phyloP scores from a whole-genome alignment of 2,888 invertebrate genomes.

The Sceliomorpha sp. region DNA sequence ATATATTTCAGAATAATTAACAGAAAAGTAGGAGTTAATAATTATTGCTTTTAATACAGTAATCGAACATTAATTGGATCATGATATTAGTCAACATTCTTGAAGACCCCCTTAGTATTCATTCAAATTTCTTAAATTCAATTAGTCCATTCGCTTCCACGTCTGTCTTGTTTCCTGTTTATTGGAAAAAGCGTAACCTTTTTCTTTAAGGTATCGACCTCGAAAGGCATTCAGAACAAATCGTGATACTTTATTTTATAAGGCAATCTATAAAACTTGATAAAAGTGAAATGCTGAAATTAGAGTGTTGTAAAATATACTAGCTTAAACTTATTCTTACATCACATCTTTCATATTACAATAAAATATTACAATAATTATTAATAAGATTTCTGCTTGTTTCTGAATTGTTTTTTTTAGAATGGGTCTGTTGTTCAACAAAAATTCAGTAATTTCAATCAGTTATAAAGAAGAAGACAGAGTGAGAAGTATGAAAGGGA shows the following conservation, averaged over 20 bases:
- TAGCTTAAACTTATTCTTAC: no score
- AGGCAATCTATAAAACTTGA: no score
- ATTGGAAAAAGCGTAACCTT: conserved; percentile 38
- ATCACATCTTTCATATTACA: no score
- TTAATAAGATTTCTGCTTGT: neutral
- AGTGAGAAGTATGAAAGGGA: conserved; percentile 10
- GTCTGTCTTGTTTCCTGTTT: conserved; percentile 67
- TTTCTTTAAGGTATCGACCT: conserved; percentile 5
- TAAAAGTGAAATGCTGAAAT: no score
- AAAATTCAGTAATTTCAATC: conserved; percentile 62
- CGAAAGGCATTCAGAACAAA: neutral
- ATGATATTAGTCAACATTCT: conserved; percentile 13
- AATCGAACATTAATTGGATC: conserved; percentile 32
- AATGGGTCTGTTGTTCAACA: no score
- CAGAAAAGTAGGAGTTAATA: no score
- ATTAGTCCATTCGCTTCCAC: conserved; percentile 72
- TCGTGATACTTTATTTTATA: no score
- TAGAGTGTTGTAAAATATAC: no score
- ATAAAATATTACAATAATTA: no score
- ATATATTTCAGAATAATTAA: no score
- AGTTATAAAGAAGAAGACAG: conserved; percentile 49
- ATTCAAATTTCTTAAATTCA: conserved; percentile 57
- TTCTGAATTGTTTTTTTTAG: no score
- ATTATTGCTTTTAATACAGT: conserved; percentile 40
- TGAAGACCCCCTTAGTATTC: conserved; percentile 39